These are phyloP conservation scores for Tauraco hartlaubi DNA, from an alignment of 2,797 vertebrate species.

Conservation along the genomic window DNA sequence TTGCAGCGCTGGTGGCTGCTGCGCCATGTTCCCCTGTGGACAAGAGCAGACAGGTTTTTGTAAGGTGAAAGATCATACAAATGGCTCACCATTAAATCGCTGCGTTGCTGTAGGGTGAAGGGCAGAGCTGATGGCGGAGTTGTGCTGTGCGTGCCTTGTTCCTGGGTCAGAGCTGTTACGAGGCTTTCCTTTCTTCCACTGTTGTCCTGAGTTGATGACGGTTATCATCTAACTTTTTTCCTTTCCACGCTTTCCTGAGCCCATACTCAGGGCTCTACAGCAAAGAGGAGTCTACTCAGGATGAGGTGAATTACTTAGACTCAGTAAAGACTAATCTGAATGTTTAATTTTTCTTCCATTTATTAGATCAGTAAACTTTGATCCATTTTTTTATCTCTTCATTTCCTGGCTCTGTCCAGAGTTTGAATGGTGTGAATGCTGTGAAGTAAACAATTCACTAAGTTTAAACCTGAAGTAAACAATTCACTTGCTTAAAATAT, in stretches of 20 bases:
- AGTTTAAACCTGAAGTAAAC: not conserved
- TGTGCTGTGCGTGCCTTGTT: not conserved
- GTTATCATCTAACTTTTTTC: not conserved
- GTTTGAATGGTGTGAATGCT: not conserved
- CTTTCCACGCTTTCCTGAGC: not conserved
- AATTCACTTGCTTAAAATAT: not conserved
- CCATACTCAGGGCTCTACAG: not conserved
- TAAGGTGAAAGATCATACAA: not conserved
- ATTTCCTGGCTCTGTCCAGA: not conserved
- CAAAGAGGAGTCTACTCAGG: not conserved
- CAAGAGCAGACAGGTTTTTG: not conserved
- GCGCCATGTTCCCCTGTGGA: rapidly evolving
- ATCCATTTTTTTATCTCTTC: not conserved
- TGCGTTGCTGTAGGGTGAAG: rapidly evolving
- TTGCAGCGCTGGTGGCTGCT: not conserved
- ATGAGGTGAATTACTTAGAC: not conserved
- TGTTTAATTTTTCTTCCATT: not conserved
- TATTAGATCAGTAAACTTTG: not conserved
- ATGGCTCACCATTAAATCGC: rapidly evolving
- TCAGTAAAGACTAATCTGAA: not conserved
- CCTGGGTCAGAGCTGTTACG: not conserved
- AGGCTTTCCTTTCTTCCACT: not conserved
- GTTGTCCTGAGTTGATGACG: not conserved
- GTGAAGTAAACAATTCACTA: not conserved
- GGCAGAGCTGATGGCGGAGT: not conserved